phyloP scores from a whole-genome alignment of 2,113 vertebrate genomes.

The Coptodon bakossiorum region DNA sequence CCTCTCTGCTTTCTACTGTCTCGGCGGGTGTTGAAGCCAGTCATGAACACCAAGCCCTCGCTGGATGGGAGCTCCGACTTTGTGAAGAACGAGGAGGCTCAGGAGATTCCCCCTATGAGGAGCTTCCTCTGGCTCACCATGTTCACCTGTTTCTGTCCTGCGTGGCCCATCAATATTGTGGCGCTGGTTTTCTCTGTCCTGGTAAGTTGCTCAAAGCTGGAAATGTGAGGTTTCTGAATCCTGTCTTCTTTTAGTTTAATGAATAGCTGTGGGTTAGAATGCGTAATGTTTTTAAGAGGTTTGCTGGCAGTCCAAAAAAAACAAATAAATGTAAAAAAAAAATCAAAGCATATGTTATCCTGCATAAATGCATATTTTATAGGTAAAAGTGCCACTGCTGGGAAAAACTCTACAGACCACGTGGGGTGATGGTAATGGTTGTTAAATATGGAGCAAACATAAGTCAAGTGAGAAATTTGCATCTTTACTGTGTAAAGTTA shows the following conservation, averaged over 20 bases:
- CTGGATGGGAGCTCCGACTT: conserved; percentile 70
- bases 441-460: not conserved
- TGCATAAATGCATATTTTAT: not conserved
- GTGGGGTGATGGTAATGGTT: not conserved
- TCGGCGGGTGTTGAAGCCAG: conserved; percentile 48
- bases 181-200: conserved; percentile 81
- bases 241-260: not conserved
- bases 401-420: not conserved
- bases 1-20: conserved; percentile 58
- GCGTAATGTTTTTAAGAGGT: not conserved
- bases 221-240: not conserved
- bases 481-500: not conserved
- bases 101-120: conserved; percentile 56
- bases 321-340: not conserved
- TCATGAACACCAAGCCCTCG: conserved; percentile 73
- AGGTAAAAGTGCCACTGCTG: not conserved
- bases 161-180: conserved; percentile 84
- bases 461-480: not conserved
- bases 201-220: conserved; percentile 66
- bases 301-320: not conserved
- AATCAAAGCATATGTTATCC: not conserved
- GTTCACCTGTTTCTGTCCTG: conserved; percentile 82
- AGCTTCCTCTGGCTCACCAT: conserved; percentile 81
- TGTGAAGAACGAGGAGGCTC: conserved; percentile 64
- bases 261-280: not conserved